Conservation (phyloP, 2,888 invertebrate genomes). For the Endomychus coccineus region DNA sequence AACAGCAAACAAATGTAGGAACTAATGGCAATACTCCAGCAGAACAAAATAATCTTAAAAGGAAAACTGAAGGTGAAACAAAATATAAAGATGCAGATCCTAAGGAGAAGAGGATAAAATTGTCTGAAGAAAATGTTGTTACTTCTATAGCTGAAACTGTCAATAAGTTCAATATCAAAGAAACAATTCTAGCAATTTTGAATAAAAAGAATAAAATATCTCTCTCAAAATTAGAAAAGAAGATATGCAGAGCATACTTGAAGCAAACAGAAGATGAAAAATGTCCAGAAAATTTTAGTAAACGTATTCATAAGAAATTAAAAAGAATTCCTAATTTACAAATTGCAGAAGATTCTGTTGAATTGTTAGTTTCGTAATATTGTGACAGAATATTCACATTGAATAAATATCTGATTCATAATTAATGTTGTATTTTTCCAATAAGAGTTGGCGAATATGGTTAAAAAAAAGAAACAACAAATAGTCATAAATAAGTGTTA, state of each 20-base stretch:
- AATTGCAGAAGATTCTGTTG: slow-evolving; percentile 56
- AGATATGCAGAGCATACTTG: slow-evolving; percentile 60
- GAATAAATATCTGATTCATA: too few species aligned
- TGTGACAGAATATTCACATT: too few species aligned
- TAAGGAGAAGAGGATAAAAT: slow-evolving; percentile 14
- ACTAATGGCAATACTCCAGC: not conserved
- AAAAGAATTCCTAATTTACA: slow-evolving; percentile 58
- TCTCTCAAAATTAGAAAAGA: slow-evolving; percentile 67
- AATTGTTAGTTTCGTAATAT: too few species aligned
- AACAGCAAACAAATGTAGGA: slow-evolving; percentile 17
- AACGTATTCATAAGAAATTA: slow-evolving; percentile 66
- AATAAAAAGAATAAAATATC: slow-evolving; percentile 56
- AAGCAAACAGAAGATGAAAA: slow-evolving; percentile 43
- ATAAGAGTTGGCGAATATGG: too few species aligned
- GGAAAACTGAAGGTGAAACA: slow-evolving; percentile 3
- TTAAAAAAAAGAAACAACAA: too few species aligned
- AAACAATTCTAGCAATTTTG: slow-evolving; percentile 29
- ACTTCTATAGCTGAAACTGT: slow-evolving; percentile 15
- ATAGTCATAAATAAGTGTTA: too few species aligned
- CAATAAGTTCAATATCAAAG: slow-evolving; percentile 11
- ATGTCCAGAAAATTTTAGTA: slow-evolving; percentile 55
- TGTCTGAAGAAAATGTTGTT: slow-evolving; percentile 13
- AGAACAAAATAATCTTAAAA: slow-evolving; percentile 4
- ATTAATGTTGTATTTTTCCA: too few species aligned
- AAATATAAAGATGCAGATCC: slow-evolving; percentile 16